Evolutionary conservation across 1,140 invertebrate species (phyloP).

Genomic region (Papilio xuthus): DNA sequence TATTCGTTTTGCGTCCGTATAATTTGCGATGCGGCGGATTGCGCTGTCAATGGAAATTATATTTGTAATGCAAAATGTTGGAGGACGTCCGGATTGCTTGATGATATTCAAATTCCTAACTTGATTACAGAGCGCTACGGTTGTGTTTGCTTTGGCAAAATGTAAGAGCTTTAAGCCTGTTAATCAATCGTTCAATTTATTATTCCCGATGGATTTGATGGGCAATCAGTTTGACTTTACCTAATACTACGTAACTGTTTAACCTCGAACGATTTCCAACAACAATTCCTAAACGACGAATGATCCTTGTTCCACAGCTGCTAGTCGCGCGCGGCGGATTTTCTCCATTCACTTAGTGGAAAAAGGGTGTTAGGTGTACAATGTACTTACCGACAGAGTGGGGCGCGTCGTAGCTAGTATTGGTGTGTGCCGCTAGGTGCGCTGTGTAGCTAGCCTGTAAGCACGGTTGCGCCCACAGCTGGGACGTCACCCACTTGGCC

Average conservation of each 20-base stretch:
- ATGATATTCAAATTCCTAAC: slow-evolving; percentile 4
- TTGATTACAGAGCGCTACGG: neutral
- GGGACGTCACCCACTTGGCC: slow-evolving; percentile 55
- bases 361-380: neutral
- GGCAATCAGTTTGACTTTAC: neutral
- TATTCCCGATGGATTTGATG: slow-evolving; percentile 6
- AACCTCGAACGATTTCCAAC: no score
- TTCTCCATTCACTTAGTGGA: neutral
- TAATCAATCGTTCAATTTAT: neutral
- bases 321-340: no score
- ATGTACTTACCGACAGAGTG: slow-evolving; percentile 55
- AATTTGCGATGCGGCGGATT: neutral
- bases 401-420: slow-evolving; percentile 58
- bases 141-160: neutral
- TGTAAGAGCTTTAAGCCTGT: neutral
- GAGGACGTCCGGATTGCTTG: slow-evolving; percentile 11
- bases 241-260: neutral
- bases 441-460: slow-evolving; percentile 59
- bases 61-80: slow-evolving; percentile 21
- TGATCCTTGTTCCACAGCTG: no score
- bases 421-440: slow-evolving; percentile 51
- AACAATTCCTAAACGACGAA: no score
- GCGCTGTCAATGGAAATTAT: slow-evolving; percentile 17
- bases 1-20: slow-evolving; percentile 2
- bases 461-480: slow-evolving; percentile 56